Evolutionary conservation across 2,113 vertebrate genomes (phyloP).

Genomic region (Syrmaticus mikado): DNA sequence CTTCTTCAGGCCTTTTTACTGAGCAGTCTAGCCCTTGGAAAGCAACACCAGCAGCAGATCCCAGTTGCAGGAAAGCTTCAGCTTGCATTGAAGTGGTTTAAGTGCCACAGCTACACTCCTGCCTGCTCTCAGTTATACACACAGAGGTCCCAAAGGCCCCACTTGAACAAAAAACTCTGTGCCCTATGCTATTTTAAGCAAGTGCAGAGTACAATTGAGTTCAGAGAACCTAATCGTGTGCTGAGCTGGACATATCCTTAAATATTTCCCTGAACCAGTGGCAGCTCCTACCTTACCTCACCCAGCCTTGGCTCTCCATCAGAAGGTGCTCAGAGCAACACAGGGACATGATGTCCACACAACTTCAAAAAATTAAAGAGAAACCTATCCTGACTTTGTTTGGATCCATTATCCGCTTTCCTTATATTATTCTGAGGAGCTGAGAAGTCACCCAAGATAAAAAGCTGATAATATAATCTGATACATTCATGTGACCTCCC

Average conservation of each 20-base stretch:
- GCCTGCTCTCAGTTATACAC: not conserved
- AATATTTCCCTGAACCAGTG: not conserved
- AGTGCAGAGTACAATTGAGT: not conserved
- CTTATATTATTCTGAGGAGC: not conserved
- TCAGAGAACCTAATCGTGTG: not conserved
- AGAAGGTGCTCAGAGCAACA: not conserved
- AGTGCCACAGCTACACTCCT: not conserved
- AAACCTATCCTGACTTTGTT: not conserved
- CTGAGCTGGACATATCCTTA: not conserved
- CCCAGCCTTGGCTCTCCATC: not conserved
- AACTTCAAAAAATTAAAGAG: not conserved
- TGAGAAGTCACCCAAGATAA: constrained; percentile 32
- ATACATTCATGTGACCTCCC: constrained; percentile 36
- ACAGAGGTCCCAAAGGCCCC: not conserved
- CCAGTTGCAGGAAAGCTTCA: not conserved
- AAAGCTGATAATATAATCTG: not conserved
- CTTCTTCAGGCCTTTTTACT: not conserved
- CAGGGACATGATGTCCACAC: fast-evolving
- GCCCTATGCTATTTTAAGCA: not conserved
- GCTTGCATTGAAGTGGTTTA: fast-evolving
- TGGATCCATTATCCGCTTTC: not conserved
- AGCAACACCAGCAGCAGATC: not conserved
- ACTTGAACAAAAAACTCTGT: not conserved
- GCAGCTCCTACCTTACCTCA: not conserved
- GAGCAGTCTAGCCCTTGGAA: fast-evolving